Percentiles rank a stretch among this genome's conserved stretches.
Evolutionary conservation across 2,797 vertebrate genomes (phyloP).

Genomic region (Eremophila alpestris): DNA sequence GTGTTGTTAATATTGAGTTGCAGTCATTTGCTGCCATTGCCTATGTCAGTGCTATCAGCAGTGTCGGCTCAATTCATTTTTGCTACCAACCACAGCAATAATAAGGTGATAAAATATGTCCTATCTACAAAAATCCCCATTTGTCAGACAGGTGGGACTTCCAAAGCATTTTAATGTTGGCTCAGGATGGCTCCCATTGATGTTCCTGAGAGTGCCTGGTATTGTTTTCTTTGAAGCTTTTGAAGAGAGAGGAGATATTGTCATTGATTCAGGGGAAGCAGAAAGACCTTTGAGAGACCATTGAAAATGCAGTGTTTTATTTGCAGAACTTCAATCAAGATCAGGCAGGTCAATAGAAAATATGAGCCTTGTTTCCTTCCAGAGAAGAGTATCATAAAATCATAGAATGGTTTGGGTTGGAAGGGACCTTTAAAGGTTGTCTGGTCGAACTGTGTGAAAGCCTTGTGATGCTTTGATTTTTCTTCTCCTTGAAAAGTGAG

Average conservation of each 20-base stretch:
- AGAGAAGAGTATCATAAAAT: not conserved
- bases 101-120: not conserved
- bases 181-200: accelerated
- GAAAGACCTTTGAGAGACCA: not conserved
- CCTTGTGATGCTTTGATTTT: not conserved
- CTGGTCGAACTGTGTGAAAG: not conserved
- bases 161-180: not conserved
- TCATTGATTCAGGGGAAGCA: not conserved
- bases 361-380: not conserved
- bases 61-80: conserved; percentile 26
- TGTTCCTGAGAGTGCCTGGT: not conserved
- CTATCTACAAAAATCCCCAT: not conserved
- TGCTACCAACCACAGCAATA: not conserved
- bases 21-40: not conserved
- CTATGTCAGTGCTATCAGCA: not conserved
- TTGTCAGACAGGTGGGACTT: not conserved
- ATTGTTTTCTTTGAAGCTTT: not conserved
- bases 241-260: not conserved
- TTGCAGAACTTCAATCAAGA: not conserved
- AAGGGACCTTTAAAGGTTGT: not conserved
- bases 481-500: not conserved
- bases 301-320: not conserved
- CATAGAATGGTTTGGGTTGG: not conserved
- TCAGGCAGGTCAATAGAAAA: not conserved
- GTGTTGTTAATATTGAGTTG: not conserved